phyloP scores from a whole-genome alignment of 2,888 invertebrate genomes.

The Hartigia nigra region DNA sequence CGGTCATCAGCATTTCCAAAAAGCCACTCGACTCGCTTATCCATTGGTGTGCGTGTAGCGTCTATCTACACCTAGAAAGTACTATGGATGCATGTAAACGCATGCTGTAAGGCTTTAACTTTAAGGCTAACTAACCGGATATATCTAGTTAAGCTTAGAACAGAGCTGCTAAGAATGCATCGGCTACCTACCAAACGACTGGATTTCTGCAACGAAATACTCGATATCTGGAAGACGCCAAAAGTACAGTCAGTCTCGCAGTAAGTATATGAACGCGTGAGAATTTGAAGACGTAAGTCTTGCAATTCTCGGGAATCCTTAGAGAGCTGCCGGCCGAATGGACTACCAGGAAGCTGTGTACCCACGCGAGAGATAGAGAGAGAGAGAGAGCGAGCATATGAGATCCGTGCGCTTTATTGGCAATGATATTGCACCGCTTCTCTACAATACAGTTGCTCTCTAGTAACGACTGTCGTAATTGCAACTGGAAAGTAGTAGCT shows the following conservation, averaged over 20 bases:
- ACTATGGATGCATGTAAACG: neutral
- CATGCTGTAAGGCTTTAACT: neutral
- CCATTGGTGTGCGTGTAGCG: neutral
- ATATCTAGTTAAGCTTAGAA: too few species aligned
- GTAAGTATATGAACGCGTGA: neutral
- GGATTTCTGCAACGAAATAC: neutral
- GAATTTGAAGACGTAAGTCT: neutral
- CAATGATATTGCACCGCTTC: neutral
- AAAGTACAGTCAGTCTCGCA: neutral
- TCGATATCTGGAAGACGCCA: neutral
- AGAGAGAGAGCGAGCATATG: neutral
- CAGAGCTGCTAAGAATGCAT: too few species aligned
- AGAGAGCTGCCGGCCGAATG: neutral
- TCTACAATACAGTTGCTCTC: neutral
- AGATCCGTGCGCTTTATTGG: neutral
- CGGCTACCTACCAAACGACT: neutral
- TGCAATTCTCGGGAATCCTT: neutral
- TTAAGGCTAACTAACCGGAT: neutral
- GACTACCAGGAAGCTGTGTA: neutral
- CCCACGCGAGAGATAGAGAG: neutral
- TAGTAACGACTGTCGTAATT: neutral
- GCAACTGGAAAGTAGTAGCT: neutral
- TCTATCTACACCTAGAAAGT: neutral
- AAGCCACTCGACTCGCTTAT: neutral
- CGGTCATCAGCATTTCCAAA: neutral